These are phyloP conservation scores for Calcarius lapponicus DNA, from an alignment of 2,797 vertebrate genomes.

Conservation along the genomic window DNA sequence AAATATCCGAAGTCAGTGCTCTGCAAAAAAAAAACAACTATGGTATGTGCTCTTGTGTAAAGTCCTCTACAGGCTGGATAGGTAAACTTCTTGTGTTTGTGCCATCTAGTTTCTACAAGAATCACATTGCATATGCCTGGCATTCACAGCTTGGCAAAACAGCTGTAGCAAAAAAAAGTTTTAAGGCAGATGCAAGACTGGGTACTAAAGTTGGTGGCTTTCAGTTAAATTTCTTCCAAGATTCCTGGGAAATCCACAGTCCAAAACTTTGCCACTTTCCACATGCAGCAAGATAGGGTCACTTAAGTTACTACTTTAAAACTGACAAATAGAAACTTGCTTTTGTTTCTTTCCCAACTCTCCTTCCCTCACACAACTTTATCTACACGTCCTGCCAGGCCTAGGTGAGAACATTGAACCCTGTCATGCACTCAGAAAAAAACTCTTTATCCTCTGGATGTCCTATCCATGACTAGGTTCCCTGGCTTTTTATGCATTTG, in stretches of 20 bases:
- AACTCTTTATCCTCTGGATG: neutral
- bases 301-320: neutral
- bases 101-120: neutral
- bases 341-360: neutral
- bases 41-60: neutral
- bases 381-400: neutral
- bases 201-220: neutral
- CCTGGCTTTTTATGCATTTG: neutral
- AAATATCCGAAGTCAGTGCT: neutral
- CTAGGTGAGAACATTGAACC: neutral
- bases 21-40: neutral
- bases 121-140: neutral
- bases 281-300: neutral
- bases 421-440: neutral
- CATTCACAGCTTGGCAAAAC: neutral
- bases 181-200: neutral
- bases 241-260: neutral
- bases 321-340: neutral
- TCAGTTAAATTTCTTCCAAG: neutral
- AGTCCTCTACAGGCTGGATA: neutral
- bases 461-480: neutral
- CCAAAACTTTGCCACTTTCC: neutral
- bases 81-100: rapidly evolving
- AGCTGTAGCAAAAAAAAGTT: neutral
- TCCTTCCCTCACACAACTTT: neutral